A percentile compares a stretch with the other conserved stretches of the same genome.
These are phyloP conservation scores for Gymnocephalus cernua DNA, from an alignment of 2,113 vertebrate species.

Conservation along the genomic window DNA sequence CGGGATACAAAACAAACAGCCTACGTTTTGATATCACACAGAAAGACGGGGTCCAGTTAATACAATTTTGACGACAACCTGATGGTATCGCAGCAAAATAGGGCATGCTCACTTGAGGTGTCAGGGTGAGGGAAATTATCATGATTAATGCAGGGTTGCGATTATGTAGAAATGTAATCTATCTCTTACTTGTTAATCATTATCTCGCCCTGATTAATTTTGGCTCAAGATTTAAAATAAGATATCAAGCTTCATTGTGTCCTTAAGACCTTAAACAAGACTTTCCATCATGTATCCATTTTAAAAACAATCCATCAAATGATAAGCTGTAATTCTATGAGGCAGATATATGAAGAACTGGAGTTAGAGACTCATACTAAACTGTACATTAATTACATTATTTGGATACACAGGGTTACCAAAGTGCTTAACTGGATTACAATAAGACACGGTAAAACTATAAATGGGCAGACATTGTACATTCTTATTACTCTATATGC, in stretches of 20 bases:
- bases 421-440: neutral
- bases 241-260: constrained; percentile 64
- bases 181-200: constrained; percentile 74
- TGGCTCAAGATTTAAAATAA: constrained; percentile 71
- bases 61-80: constrained; percentile 63
- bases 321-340: constrained; percentile 9
- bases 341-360: constrained; percentile 9
- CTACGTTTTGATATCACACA: constrained; percentile 43
- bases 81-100: constrained; percentile 67
- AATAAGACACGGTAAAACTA: neutral
- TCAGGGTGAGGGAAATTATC: constrained; percentile 71
- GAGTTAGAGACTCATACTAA: neutral
- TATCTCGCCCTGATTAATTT: constrained; percentile 74
- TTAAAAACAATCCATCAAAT: constrained; percentile 35
- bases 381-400: neutral
- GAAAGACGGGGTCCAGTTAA: constrained; percentile 56
- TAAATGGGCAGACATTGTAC: neutral
- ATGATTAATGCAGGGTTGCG: constrained; percentile 75
- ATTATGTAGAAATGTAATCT: constrained; percentile 69
- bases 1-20: constrained; percentile 23
- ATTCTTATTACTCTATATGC: neutral
- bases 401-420: neutral
- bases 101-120: constrained; percentile 62
- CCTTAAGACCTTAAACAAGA: constrained; percentile 51
- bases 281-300: constrained; percentile 43